Evolutionary conservation across 2,888 invertebrate genomes (phyloP).

Genomic region (Tineola bisselliella): DNA sequence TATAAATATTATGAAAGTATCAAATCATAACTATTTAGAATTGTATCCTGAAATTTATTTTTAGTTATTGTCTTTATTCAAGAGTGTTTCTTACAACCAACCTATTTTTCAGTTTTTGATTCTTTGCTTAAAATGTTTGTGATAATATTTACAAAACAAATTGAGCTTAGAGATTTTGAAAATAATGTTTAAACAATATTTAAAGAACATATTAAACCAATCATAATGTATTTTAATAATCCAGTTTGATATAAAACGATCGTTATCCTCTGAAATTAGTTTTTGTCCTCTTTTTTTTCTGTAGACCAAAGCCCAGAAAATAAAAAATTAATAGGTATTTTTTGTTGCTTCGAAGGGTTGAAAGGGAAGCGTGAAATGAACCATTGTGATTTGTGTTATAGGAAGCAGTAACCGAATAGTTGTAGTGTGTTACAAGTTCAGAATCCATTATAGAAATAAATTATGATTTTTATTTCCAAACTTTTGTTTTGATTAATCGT

Average conservation of each 20-base stretch:
- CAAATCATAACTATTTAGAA: neutral
- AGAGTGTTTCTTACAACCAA: no score
- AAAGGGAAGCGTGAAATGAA: constrained; percentile 38
- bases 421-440: neutral
- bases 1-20: neutral
- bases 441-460: neutral
- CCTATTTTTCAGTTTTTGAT: no score
- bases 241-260: neutral
- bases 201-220: neutral
- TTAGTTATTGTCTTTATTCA: no score
- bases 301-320: neutral
- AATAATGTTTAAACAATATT: no score
- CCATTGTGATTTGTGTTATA: neutral
- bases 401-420: neutral
- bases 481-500: neutral
- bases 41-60: neutral
- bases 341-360: constrained; percentile 31
- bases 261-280: neutral
- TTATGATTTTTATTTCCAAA: neutral
- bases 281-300: neutral
- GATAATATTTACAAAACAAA: no score
- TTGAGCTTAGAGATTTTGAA: no score
- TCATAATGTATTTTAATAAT: neutral
- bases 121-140: no score
- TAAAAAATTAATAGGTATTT: constrained; percentile 18